Conservation (phyloP, 2,888 invertebrate genomes). For the Lysandra bellargus region DNA sequence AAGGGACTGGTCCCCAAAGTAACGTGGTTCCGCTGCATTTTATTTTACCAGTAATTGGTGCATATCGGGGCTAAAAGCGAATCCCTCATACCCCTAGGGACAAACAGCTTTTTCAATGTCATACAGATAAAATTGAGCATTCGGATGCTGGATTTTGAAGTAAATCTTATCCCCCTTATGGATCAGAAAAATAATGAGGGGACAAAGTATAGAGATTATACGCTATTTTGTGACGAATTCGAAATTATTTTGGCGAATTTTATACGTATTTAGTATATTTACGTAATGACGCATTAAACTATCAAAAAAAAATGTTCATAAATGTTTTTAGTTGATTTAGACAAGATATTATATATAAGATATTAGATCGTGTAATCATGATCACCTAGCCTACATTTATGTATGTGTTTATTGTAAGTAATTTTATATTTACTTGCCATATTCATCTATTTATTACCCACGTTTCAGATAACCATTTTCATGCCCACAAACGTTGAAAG, state of each 20-base stretch:
- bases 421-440: too few relatives aligned
- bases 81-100: constrained; percentile 60
- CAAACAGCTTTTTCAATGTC: constrained; percentile 71
- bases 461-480: neutral
- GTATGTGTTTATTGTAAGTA: too few relatives aligned
- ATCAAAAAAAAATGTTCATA: too few relatives aligned
- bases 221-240: neutral
- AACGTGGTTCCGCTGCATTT: constrained; percentile 74
- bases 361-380: too few relatives aligned
- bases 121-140: constrained; percentile 57
- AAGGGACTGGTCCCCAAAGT: constrained; percentile 56
- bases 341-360: too few relatives aligned
- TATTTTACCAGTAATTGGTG: constrained; percentile 79
- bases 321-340: too few relatives aligned
- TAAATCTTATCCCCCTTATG: neutral
- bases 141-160: constrained; percentile 38
- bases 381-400: too few relatives aligned
- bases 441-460: neutral
- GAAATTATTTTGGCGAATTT: neutral
- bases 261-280: neutral
- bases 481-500: constrained; percentile 3
- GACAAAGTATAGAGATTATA: neutral
- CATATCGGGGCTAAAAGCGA: constrained; percentile 64
- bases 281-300: too few relatives aligned
- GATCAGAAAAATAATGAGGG: neutral